A percentile compares a stretch with the other conserved stretches of the same genome.
Conservation (phyloP, 2,888 invertebrate genomes). For the Lypha dubia region DNA sequence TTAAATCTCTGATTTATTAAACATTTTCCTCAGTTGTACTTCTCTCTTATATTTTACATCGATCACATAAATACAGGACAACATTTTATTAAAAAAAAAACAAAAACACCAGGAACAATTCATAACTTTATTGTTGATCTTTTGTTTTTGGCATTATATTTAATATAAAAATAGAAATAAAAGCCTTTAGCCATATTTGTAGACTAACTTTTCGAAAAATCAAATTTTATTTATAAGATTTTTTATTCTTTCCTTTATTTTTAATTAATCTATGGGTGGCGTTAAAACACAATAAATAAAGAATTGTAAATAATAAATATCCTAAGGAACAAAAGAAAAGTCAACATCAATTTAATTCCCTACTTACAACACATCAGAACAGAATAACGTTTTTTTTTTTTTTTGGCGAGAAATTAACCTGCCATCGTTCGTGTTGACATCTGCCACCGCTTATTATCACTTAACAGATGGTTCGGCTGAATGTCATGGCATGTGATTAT, state of each 20-base stretch:
- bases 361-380: too few relatives aligned
- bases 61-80: slow-evolving; percentile 59
- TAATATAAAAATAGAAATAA: slow-evolving; percentile 63
- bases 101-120: slow-evolving; percentile 43
- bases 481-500: too few relatives aligned
- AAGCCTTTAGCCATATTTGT: slow-evolving; percentile 44
- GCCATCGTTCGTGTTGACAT: too few relatives aligned
- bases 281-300: too few relatives aligned
- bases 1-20: slow-evolving; percentile 20
- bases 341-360: too few relatives aligned
- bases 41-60: slow-evolving; percentile 56
- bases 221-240: slow-evolving; percentile 52
- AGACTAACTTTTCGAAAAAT: slow-evolving; percentile 27
- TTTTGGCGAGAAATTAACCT: too few relatives aligned
- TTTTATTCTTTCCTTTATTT: slow-evolving; percentile 2
- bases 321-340: too few relatives aligned
- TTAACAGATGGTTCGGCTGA: too few relatives aligned
- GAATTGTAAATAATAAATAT: too few relatives aligned
- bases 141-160: slow-evolving; percentile 21
- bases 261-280: background rate
- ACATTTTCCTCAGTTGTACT: slow-evolving; percentile 28
- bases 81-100: slow-evolving; percentile 45
- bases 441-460: too few relatives aligned
- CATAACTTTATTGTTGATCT: slow-evolving; percentile 59
- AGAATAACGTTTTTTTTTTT: too few relatives aligned